phyloP scores from a whole-genome alignment of 2,797 vertebrate species.

The Manis crassicaudata region DNA sequence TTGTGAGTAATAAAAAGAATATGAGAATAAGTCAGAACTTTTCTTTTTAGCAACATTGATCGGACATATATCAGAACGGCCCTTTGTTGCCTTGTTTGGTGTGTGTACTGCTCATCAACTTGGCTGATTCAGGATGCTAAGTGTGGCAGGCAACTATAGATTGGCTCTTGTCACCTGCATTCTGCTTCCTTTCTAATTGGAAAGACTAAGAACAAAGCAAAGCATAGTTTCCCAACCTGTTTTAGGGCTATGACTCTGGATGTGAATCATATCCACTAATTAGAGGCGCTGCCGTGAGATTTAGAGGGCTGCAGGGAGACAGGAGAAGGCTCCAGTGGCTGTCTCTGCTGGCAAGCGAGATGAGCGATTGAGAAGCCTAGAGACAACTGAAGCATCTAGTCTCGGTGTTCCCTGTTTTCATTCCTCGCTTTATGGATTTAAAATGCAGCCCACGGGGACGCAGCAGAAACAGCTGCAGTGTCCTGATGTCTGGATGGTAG shows the following conservation, averaged over 20 bases:
- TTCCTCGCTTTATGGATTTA: background rate
- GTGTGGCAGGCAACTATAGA: background rate
- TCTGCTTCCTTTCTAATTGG: background rate
- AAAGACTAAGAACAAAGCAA: background rate
- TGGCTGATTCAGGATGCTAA: background rate
- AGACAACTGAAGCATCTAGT: background rate
- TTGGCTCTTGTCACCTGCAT: background rate
- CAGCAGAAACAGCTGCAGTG: background rate
- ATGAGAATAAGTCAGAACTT: background rate
- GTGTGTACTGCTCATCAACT: background rate
- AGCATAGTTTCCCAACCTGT: background rate
- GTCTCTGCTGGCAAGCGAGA: background rate
- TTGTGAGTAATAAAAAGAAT: background rate
- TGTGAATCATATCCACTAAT: background rate
- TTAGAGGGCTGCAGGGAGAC: background rate
- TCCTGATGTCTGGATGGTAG: background rate
- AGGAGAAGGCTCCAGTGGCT: background rate
- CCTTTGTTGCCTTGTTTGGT: background rate
- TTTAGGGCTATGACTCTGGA: background rate
- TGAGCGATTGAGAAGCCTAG: background rate
- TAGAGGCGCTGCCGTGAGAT: background rate
- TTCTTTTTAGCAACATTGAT: background rate
- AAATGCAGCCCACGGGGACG: background rate
- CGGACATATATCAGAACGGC: background rate
- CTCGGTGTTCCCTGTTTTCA: background rate